Evolutionary conservation across 2,797 vertebrate species (phyloP), one percentile per base, ranked within the genome.

Genomic region (Mustela erminea): DNA sequence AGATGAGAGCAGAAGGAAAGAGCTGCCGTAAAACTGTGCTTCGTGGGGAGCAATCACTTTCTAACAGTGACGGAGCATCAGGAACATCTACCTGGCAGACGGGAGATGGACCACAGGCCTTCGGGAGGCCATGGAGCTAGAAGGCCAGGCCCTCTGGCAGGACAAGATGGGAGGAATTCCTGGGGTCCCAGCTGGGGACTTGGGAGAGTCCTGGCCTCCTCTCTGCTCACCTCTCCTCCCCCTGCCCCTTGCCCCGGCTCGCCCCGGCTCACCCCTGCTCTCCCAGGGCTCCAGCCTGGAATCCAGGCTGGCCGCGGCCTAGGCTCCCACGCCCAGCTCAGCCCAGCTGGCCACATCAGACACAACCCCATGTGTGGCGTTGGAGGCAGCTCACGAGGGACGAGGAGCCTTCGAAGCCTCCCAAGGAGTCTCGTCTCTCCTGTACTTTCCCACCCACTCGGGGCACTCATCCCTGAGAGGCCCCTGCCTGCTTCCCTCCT

Each of bases 121-220:
- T 87, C 60, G 0, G 0, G 75, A 81, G 70, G 41, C 43, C 21
- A 29, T 64, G 56, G 20, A 77, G 82, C 64, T 5, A 32, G 72
- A 90, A 88, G 72, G 74, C 41, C 83, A 82, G 60, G 64, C 41
- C 32, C 81, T 93, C 94, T 88, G 87, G 82, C 90, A 87, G 46
- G 58, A 88, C 81, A 68, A 3, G n/a, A 96, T 13, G 14, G 27
- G 17, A 91, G 70, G 88, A 64, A 90, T 81, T 95, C 94, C 74
- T 97, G 32, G n/a, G 68, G 82, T 92, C 93, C 92, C 90, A 85
- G 60, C 52, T 95, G 80, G 96, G 87, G n/a, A 86, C 64, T 86
- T 87, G 78, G 62, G 68, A 95, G 82, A 92, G 78, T 89, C 91
- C 58, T 62, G 77, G 72, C 90, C 91, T 88, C 88, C 90, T 83